Conservation (phyloP, 2,888 invertebrate species). For the Drosophila colorata region DNA sequence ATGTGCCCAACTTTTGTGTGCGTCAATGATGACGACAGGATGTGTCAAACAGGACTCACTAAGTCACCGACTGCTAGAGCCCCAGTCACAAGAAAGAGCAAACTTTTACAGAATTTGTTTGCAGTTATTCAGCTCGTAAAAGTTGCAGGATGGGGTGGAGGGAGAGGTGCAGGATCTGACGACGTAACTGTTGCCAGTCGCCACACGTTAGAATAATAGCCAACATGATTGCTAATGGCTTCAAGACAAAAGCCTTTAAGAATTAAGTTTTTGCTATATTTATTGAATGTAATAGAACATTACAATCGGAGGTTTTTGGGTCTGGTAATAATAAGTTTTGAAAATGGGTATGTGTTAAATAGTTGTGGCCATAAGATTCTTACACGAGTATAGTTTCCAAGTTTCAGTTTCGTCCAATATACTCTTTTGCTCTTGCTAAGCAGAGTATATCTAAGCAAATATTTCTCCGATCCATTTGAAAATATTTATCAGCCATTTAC, state of each 20-base stretch:
- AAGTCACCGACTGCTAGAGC: constrained; percentile 10
- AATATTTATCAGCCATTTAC: constrained; percentile 13
- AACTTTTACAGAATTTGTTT: constrained; percentile 60
- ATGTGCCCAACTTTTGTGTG: constrained; percentile 37
- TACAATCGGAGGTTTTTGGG: no score
- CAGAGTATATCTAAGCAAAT: no score
- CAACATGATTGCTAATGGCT: constrained; percentile 16
- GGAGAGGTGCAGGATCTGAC: background rate
- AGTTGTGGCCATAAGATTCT: no score
- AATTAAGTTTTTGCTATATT: background rate
- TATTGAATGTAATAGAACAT: no score
- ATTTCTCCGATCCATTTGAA: constrained; percentile 1
- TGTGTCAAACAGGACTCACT: constrained; percentile 60
- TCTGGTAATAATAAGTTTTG: no score
- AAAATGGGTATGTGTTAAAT: no score
- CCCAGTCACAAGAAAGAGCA: constrained; percentile 6
- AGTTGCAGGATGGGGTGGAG: background rate
- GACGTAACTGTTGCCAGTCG: constrained; percentile 8
- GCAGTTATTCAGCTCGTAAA: constrained; percentile 20
- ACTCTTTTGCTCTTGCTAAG: background rate
- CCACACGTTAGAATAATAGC: constrained; percentile 14
- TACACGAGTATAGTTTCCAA: no score
- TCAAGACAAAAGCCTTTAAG: background rate
- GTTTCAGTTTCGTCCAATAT: no score
- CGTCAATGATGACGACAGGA: constrained; percentile 60